phyloP scores from a whole-genome alignment of 2,888 invertebrate species.

The Cotesia congregata region DNA sequence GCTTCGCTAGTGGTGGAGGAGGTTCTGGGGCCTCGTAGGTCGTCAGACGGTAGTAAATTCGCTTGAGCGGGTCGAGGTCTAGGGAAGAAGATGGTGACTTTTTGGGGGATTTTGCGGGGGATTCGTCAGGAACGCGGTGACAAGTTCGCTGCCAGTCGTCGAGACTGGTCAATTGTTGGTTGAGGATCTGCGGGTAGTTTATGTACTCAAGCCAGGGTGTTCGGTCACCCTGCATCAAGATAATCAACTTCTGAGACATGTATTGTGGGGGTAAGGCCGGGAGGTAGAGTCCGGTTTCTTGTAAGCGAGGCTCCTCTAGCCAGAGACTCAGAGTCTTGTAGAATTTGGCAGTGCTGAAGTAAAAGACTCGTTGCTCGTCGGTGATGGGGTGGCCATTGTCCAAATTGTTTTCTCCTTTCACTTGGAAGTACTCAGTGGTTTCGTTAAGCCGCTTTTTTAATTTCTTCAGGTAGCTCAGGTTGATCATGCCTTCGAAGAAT shows the following conservation, averaged over 20 bases:
- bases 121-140: slow-evolving; percentile 68
- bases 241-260: slow-evolving; percentile 76
- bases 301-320: slow-evolving; percentile 84
- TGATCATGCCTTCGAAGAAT: slow-evolving; percentile 81
- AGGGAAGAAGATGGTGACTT: slow-evolving; percentile 55
- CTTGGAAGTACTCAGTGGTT: slow-evolving; percentile 74
- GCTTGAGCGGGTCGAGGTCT: slow-evolving; percentile 71
- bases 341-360: slow-evolving; percentile 64
- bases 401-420: slow-evolving; percentile 69
- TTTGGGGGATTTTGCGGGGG: slow-evolving; percentile 45
- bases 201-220: slow-evolving; percentile 80
- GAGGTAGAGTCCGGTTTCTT: slow-evolving; percentile 77
- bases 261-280: slow-evolving; percentile 82
- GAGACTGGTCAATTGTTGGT: slow-evolving; percentile 72
- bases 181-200: slow-evolving; percentile 74
- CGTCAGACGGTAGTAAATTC: slow-evolving; percentile 75
- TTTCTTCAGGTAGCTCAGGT: slow-evolving; percentile 78
- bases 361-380: slow-evolving; percentile 65
- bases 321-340: slow-evolving; percentile 79
- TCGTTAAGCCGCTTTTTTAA: slow-evolving; percentile 79
- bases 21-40: slow-evolving; percentile 76
- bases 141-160: slow-evolving; percentile 74
- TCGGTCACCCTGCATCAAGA: slow-evolving; percentile 76
- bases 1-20: slow-evolving; percentile 73
- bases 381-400: slow-evolving; percentile 64